Evolutionary conservation across 2,888 invertebrate genomes (phyloP).

Genomic region (Lamellibrachia satsuma): DNA sequence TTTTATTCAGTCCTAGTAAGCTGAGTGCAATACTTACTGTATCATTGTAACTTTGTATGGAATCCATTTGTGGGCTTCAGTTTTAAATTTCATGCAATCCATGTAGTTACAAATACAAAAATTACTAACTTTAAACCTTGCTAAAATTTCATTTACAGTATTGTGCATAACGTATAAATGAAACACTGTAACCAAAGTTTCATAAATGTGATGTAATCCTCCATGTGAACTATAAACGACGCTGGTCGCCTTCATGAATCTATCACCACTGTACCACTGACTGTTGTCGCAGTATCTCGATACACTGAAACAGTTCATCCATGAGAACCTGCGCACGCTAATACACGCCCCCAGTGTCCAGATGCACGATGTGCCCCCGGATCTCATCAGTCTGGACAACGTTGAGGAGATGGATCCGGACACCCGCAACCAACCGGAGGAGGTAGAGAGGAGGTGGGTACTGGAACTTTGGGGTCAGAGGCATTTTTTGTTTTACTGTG

Average conservation of each 20-base stretch:
- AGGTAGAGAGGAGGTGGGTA: constrained; percentile 29
- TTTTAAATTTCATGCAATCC: too few species aligned
- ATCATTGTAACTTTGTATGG: too few species aligned
- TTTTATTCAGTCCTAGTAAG: too few species aligned
- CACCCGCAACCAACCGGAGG: constrained; percentile 25
- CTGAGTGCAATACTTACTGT: too few species aligned
- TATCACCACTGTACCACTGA: constrained; percentile 18
- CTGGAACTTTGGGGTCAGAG: background rate
- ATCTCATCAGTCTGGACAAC: constrained; percentile 63
- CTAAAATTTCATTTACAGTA: too few species aligned
- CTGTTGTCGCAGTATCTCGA: constrained; percentile 79
- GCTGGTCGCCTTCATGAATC: background rate
- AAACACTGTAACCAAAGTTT: too few species aligned
- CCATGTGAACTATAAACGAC: background rate
- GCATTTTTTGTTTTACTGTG: background rate
- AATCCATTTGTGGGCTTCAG: too few species aligned
- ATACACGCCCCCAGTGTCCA: constrained; percentile 94
- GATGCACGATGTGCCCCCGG: constrained; percentile 93
- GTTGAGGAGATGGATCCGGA: background rate
- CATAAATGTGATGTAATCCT: too few species aligned
- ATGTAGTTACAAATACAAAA: too few species aligned
- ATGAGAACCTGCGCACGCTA: constrained; percentile 90
- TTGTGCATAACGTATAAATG: too few species aligned
- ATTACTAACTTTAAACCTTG: too few species aligned
- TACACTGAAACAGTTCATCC: constrained; percentile 83